Base-by-base conservation (phyloP, 2,888 invertebrate species). In the Caradrina kadenii region DNA sequence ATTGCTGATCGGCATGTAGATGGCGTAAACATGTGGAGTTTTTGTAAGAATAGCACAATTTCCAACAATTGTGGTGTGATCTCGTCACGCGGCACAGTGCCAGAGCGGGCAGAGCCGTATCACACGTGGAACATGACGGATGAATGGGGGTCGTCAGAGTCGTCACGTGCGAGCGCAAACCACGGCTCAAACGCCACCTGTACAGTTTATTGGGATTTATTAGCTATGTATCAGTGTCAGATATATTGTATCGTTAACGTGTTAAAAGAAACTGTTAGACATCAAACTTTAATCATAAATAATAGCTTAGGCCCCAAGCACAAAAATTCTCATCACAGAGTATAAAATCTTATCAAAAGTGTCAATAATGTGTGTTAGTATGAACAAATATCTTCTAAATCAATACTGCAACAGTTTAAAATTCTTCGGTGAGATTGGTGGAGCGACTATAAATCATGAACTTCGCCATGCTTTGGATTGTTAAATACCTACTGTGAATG, bases 81-180 rank as follows among this genome's bases (percentile, higher is more conserved):
- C 83, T 90, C 91, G 93, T 92, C 92, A 93, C 90, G 87, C 92
- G 95, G 95, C 95, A 93, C 83, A 64, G 87, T 94, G 95, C 95
- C 95, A 95, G 92, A 86, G 88, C 86, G 87, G 85, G 87, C 88
- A 86, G 86, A 88, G 85, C 84, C 86, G 90, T 82, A 85, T 86
- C 89, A 85, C 91, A 90, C 93, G 91, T 92, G 91, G 86, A 88
- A 91, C 89, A 91, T 93, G 93, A 93, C 92, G 90, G 89, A 92
- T 94, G 94, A 94, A 94, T 93, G 94, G 91, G 89, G 84, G 79
- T 85, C 86, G 79, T 82, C 76, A 77, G 79, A 76, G 81, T 88
- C 88, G 90, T 90, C 93, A 92, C 92, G 91, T 93, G 92, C 84
- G 73, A 64, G 60, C 78, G 77, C 67, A 63, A 76, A 69, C 77